phyloP scores from a whole-genome alignment of 2,888 invertebrate genomes.

The Heliconius charithonia region DNA sequence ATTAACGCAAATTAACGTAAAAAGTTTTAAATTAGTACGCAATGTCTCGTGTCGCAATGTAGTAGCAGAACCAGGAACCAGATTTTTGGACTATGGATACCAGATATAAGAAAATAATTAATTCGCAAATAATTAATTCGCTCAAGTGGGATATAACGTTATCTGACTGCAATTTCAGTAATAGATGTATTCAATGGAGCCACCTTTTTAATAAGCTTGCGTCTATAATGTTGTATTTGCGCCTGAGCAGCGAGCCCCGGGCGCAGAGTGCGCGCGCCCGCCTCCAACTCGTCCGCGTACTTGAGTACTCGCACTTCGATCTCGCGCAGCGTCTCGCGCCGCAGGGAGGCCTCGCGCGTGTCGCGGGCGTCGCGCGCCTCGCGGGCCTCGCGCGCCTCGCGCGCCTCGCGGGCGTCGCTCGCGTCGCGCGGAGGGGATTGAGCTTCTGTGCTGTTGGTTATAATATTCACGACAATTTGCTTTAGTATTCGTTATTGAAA shows the following conservation, averaged over 20 bases:
- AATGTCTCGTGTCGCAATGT: too few relatives aligned
- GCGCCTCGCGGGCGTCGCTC: neutral
- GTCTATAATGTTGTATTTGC: conserved; percentile 95
- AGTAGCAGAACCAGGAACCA: too few relatives aligned
- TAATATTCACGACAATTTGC: neutral
- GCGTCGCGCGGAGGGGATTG: neutral
- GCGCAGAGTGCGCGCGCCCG: conserved; percentile 89
- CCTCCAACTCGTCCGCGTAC: conserved; percentile 98
- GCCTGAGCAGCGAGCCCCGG: conserved; percentile 89
- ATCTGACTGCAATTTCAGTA: too few relatives aligned
- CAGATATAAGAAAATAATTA: neutral
- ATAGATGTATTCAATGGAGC: conserved; percentile 70
- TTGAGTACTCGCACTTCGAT: conserved; percentile 97
- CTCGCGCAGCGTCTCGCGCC: conserved; percentile 91
- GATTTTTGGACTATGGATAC: too few relatives aligned
- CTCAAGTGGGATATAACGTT: neutral
- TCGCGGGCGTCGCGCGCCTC: conserved; percentile 28
- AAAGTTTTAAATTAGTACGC: too few relatives aligned
- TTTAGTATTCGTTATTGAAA: too few relatives aligned
- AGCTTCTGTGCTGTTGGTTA: conserved; percentile 6
- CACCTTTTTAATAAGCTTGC: conserved; percentile 94
- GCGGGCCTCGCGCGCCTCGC: neutral
- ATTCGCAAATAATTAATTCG: neutral
- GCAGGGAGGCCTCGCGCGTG: conserved; percentile 77
- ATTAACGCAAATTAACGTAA: too few relatives aligned